Base-by-base conservation (phyloP, 2,888 invertebrate genomes). In the Autographa gamma region DNA sequence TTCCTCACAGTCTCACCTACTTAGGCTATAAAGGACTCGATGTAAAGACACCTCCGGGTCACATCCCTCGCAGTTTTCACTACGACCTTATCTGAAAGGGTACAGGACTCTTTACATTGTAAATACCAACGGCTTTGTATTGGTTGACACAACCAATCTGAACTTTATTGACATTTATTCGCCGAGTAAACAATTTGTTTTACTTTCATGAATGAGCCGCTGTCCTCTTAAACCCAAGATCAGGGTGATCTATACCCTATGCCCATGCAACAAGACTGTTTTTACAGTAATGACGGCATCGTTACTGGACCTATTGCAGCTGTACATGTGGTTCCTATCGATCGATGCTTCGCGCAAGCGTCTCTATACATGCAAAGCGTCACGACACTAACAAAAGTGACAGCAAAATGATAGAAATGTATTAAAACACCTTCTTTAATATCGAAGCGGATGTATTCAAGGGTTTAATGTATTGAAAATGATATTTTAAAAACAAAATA, bases 291-390 rank as follows among this genome's bases (percentile, higher is more conserved):
- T 31, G 14, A 38, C 60, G 61, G 60, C 38, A 32, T 63, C 56
- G 60, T 74, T 67, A 65, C 75, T 38, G 63, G 80, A 76, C 79
- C 76, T 82, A 79, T 81, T 84, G 83, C 85, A 85, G 80, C 84
- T 86, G 83, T 85, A 80, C 78, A 81, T 82, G 71, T 74, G 63
- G 61, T 63, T 43, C 38, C 63, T 92, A 95, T 95, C 90, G 95
- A 94, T 93, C 91, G 87, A 74, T 71, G 69, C 77, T 80, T 79
- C 93, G 94, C 95, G 95, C 95, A 95, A 90, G 95, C 95, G 95
- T 94, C 87, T 82, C 60, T 67, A 73, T 75, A 66, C 76, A 63
- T 73, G 63, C 52, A 70, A 63, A 56, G 66, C 32, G 67, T 70
- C 25, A 67, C 70, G 48, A 63, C 52, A 56, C 2, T 52, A 59